Conservation (phyloP, 2,797 vertebrate genomes). For the Pangasius mekongensis region DNA sequence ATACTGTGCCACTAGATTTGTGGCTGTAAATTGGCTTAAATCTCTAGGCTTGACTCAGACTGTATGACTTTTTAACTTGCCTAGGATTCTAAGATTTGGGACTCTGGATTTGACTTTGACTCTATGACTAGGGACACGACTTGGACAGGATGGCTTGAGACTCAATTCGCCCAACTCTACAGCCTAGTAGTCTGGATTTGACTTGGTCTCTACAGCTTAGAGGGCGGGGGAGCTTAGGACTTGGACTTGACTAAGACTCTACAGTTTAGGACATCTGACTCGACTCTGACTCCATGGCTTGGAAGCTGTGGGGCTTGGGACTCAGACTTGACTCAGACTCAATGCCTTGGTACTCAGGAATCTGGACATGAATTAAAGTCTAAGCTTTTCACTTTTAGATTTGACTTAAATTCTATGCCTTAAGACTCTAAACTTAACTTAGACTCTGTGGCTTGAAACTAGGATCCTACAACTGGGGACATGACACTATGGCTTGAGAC, state of each 20-base stretch:
- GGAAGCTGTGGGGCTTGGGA: neutral
- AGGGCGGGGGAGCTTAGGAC: neutral
- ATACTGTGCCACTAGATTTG: neutral
- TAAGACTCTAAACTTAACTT: neutral
- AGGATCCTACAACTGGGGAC: neutral
- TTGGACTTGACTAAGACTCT: neutral
- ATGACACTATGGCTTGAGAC: neutral
- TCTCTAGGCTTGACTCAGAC: neutral
- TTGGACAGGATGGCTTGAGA: neutral
- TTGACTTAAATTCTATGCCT: neutral
- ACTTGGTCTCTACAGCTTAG: neutral
- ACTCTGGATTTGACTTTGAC: neutral
- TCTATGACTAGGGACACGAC: neutral
- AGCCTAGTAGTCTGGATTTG: neutral
- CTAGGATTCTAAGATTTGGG: neutral
- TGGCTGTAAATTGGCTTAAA: neutral
- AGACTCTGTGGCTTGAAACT: neutral
- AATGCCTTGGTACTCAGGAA: neutral
- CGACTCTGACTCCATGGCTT: neutral
- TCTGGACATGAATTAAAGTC: neutral
- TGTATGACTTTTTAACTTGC: neutral
- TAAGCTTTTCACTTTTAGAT: neutral
- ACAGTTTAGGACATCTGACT: neutral
- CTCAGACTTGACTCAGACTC: neutral
- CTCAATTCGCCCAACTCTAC: neutral